These are phyloP conservation scores for Aphelocoma californica DNA, from an alignment of 2,797 vertebrate species.

Conservation along the genomic window DNA sequence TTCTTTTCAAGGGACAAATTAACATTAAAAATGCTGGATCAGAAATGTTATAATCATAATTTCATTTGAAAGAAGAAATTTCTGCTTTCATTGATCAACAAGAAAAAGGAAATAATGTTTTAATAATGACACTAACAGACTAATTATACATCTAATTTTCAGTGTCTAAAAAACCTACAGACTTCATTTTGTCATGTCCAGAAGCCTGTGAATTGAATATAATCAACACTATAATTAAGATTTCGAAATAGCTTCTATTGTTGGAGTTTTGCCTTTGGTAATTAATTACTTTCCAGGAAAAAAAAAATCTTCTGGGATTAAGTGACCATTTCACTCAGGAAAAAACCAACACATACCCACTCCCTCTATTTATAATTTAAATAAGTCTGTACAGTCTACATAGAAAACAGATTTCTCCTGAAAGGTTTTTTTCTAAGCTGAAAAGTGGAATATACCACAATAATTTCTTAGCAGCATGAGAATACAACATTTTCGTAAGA, in stretches of 20 bases:
- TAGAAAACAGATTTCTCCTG: background rate
- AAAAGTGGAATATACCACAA: background rate
- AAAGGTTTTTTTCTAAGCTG: background rate
- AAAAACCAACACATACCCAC: rapidly evolving
- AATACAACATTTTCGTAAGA: background rate
- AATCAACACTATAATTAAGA: background rate
- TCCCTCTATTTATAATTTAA: background rate
- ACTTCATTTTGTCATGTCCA: conserved; percentile 14
- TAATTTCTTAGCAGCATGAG: background rate
- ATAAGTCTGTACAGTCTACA: background rate
- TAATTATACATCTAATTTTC: background rate
- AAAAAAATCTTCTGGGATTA: background rate
- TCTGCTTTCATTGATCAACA: background rate
- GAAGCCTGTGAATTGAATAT: background rate
- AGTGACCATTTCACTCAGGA: background rate
- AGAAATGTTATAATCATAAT: background rate
- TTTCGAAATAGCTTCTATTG: background rate
- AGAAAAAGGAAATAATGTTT: background rate
- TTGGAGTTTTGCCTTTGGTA: background rate
- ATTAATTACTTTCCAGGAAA: background rate
- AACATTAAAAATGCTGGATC: conserved; percentile 21
- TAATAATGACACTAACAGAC: background rate
- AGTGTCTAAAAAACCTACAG: background rate
- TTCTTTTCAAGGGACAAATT: conserved; percentile 25
- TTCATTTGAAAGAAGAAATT: background rate